phyloP scores from a whole-genome alignment of 2,797 vertebrate genomes.

The Menidia menidia region DNA sequence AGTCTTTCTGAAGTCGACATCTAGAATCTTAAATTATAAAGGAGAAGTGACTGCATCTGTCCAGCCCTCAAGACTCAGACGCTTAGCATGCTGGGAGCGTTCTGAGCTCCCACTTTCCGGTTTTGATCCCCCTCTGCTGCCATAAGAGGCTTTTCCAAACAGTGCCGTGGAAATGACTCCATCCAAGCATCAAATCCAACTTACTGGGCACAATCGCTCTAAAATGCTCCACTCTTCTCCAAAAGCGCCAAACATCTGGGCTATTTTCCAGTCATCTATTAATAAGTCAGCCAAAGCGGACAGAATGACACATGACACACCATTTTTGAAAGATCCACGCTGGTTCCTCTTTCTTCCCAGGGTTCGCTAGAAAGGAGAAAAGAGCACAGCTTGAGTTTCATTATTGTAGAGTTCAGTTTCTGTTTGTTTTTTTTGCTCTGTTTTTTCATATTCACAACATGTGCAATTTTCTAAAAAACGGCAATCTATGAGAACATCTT shows the following conservation, averaged over 20 bases:
- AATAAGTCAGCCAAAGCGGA: constrained; percentile 30
- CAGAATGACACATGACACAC: constrained; percentile 81
- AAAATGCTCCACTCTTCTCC: background rate
- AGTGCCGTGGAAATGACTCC: background rate
- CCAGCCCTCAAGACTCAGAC: constrained; percentile 6
- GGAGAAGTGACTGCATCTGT: background rate
- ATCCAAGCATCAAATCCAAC: constrained; percentile 1
- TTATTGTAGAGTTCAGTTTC: constrained; percentile 17
- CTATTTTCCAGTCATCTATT: constrained; percentile 43
- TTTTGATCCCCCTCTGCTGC: constrained; percentile 11
- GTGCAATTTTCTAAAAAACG: no score
- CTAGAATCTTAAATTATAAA: background rate
- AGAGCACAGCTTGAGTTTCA: constrained; percentile 35
- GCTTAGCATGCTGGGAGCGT: constrained; percentile 26
- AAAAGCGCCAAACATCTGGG: background rate
- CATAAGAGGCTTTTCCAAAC: constrained; percentile 14
- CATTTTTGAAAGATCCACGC: constrained; percentile 95
- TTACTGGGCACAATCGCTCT: background rate
- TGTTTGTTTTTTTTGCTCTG: no score
- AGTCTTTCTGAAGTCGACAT: background rate
- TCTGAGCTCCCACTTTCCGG: constrained; percentile 33
- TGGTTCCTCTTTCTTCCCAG: constrained; percentile 87
- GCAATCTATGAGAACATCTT: no score
- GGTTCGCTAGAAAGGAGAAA: constrained; percentile 80
- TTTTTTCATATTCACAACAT: no score